phyloP scores from a whole-genome alignment of 2,113 vertebrate genomes.

The Lepus americanus region DNA sequence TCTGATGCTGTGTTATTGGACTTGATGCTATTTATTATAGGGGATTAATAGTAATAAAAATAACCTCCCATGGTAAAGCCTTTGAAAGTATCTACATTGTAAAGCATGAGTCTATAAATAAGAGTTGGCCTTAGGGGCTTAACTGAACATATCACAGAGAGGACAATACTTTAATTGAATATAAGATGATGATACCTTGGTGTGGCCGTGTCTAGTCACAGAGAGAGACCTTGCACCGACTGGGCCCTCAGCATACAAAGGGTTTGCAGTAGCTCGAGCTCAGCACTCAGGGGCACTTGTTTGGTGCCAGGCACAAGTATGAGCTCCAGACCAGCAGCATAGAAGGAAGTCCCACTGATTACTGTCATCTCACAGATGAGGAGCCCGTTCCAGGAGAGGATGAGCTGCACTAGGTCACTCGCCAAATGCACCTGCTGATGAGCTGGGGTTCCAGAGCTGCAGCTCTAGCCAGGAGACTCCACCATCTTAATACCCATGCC shows the following conservation, averaged over 20 bases:
- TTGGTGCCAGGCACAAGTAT: background rate
- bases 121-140: constrained; percentile 74
- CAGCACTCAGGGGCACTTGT: background rate
- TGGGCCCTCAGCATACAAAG: background rate
- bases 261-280: too few species aligned
- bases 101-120: constrained; percentile 73
- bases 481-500: background rate
- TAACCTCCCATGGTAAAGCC: constrained; percentile 59
- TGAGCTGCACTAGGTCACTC: background rate
- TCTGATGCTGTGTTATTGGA: constrained; percentile 61
- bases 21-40: constrained; percentile 81
- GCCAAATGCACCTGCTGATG: background rate
- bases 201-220: background rate
- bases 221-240: background rate
- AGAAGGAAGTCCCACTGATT: background rate
- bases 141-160: constrained; percentile 79
- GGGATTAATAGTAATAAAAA: constrained; percentile 73
- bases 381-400: background rate
- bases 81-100: constrained; percentile 70
- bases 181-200: constrained; percentile 72
- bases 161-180: constrained; percentile 78
- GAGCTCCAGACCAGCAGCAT: background rate
- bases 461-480: background rate
- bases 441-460: background rate
- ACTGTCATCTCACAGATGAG: constrained; percentile 11